Conservation (phyloP, 2,888 invertebrate genomes). For the Diogma glabrata region DNA sequence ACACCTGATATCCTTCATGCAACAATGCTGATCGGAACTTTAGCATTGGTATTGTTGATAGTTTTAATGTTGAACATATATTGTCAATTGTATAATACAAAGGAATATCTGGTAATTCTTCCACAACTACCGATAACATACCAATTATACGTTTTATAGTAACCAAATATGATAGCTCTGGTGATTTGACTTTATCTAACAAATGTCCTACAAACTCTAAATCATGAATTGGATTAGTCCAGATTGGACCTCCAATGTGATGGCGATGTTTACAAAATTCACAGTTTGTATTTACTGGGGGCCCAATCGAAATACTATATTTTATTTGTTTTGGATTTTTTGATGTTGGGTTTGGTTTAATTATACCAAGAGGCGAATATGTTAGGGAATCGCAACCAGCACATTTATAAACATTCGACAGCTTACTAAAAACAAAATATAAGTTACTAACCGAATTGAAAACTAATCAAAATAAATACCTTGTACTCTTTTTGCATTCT, state of each 20-base stretch:
- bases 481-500: conserved; percentile 75
- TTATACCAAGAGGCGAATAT: conserved; percentile 62
- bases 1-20: conserved; percentile 83
- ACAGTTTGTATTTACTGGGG: conserved; percentile 55
- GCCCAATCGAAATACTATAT: conserved; percentile 55
- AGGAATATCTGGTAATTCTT: conserved; percentile 76
- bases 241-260: conserved; percentile 88
- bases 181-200: conserved; percentile 38
- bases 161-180: conserved; percentile 39
- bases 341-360: conserved; percentile 45
- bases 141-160: conserved; percentile 70
- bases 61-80: conserved; percentile 59
- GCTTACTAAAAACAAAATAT: conserved; percentile 47
- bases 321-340: conserved; percentile 47
- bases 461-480: conserved; percentile 37
- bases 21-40: conserved; percentile 73
- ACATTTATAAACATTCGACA: conserved; percentile 82
- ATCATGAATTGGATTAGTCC: conserved; percentile 80
- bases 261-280: conserved; percentile 62
- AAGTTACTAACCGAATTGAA: not conserved
- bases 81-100: conserved; percentile 78
- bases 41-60: conserved; percentile 57
- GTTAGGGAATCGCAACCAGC: conserved; percentile 74
- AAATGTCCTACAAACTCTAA: conserved; percentile 60
- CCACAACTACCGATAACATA: conserved; percentile 63